Evolutionary conservation across 2,888 invertebrate species (phyloP).

Genomic region (Mimachlamys varia): DNA sequence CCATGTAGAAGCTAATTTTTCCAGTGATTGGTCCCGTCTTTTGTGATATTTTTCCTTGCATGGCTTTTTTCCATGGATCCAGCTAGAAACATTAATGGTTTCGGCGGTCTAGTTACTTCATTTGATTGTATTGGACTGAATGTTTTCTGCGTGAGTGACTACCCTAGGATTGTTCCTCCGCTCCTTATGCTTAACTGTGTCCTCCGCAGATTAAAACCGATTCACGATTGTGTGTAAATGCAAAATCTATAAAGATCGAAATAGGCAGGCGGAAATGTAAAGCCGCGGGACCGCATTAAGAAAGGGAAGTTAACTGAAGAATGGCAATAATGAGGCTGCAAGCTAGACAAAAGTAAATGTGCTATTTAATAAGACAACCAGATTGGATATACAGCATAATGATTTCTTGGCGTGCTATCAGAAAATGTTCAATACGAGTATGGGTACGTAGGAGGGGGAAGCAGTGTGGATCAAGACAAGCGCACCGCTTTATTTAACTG

Average conservation of each 20-base stretch:
- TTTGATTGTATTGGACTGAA: conserved; percentile 50
- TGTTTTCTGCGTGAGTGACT: conserved; percentile 53
- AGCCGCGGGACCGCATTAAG: conserved; percentile 54
- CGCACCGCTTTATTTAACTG: not conserved
- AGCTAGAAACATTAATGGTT: conserved; percentile 48
- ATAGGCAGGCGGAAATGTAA: conserved; percentile 55
- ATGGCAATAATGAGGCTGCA: conserved; percentile 46
- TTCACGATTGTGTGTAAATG: conserved; percentile 56
- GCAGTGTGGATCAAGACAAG: not conserved
- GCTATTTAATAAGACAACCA: conserved; percentile 47
- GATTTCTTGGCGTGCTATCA: conserved; percentile 51
- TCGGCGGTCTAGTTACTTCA: conserved; percentile 49
- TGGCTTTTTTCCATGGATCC: conserved; percentile 31
- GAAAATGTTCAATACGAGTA: conserved; percentile 46
- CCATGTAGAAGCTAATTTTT: conserved; percentile 47
- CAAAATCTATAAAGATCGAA: conserved; percentile 56
- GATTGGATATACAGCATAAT: conserved; percentile 48
- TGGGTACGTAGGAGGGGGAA: conserved; percentile 33
- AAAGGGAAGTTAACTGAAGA: conserved; percentile 51
- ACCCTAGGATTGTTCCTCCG: conserved; percentile 46
- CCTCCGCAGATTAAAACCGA: conserved; percentile 49
- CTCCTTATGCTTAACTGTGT: conserved; percentile 53
- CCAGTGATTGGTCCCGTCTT: conserved; percentile 38
- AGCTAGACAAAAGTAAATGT: conserved; percentile 50
- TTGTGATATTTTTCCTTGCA: conserved; percentile 44